Evolutionary conservation across 2,113 vertebrate genomes (phyloP).

Genomic region (Oenanthe melanoleuca): DNA sequence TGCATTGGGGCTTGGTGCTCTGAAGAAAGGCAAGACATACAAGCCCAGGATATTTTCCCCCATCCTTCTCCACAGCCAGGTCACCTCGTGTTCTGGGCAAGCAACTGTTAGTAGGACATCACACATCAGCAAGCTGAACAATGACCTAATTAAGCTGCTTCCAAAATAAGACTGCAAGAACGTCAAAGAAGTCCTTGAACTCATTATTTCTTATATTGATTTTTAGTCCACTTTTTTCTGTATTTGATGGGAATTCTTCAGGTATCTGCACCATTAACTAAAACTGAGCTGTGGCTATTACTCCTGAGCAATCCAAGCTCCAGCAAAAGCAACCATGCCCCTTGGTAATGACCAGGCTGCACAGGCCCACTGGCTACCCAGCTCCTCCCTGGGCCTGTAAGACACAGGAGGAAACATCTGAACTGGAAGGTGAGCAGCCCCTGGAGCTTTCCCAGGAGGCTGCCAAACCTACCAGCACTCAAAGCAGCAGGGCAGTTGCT

Average conservation of each 20-base stretch:
- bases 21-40: not conserved
- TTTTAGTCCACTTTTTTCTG: not conserved
- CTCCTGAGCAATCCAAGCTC: not conserved
- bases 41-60: not conserved
- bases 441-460: not conserved
- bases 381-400: not conserved
- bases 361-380: not conserved
- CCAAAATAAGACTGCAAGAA: not conserved
- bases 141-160: not conserved
- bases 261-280: not conserved
- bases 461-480: not conserved
- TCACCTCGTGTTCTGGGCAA: not conserved
- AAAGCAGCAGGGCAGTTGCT: not conserved
- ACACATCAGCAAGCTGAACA: not conserved
- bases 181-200: not conserved
- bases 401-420: not conserved
- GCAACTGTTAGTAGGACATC: not conserved
- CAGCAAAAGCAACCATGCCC: not conserved
- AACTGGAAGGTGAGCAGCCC: not conserved
- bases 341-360: not conserved
- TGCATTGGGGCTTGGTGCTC: not conserved
- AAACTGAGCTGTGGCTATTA: not conserved
- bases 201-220: not conserved
- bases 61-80: not conserved
- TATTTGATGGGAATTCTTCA: not conserved